phyloP scores from a whole-genome alignment of 2,888 invertebrate genomes.

The Aporophyla lueneburgensis region DNA sequence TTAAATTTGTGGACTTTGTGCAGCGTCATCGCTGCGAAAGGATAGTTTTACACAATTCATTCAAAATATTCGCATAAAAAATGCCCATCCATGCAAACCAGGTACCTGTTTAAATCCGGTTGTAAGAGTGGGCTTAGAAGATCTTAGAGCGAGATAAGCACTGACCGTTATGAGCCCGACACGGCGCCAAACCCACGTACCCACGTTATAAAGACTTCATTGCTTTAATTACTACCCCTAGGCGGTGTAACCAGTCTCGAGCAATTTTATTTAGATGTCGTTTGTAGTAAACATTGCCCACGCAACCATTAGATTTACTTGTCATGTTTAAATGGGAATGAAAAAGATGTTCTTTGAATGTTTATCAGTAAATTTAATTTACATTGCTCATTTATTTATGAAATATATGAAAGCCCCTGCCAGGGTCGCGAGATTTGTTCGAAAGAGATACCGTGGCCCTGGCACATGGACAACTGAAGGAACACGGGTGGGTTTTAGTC shows the following conservation, averaged over 20 bases:
- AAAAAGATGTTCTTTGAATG: conserved; percentile 17
- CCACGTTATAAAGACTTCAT: conserved; percentile 72
- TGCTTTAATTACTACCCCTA: conserved; percentile 71
- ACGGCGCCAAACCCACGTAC: conserved; percentile 68
- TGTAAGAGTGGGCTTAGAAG: conserved; percentile 42
- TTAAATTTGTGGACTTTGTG: too few species aligned
- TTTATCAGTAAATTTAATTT: conserved; percentile 33
- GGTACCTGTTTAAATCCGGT: conserved; percentile 45
- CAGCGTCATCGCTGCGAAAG: too few species aligned
- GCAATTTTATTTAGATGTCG: conserved; percentile 48
- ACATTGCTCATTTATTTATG: background rate
- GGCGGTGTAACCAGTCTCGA: conserved; percentile 52
- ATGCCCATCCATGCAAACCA: conserved; percentile 14
- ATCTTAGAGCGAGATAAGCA: conserved; percentile 50
- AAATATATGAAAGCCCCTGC: too few species aligned
- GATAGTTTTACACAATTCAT: background rate
- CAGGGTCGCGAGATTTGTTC: too few species aligned
- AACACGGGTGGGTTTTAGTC: too few species aligned
- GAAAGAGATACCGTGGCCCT: too few species aligned
- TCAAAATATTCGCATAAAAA: conserved; percentile 1
- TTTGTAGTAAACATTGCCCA: conserved; percentile 41
- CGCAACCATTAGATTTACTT: conserved; percentile 31
- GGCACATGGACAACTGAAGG: too few species aligned
- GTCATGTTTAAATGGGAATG: conserved; percentile 21
- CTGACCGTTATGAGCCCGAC: conserved; percentile 49